Base-by-base conservation (phyloP, 2,888 invertebrate species). In the Lampropteryx suffumata region DNA sequence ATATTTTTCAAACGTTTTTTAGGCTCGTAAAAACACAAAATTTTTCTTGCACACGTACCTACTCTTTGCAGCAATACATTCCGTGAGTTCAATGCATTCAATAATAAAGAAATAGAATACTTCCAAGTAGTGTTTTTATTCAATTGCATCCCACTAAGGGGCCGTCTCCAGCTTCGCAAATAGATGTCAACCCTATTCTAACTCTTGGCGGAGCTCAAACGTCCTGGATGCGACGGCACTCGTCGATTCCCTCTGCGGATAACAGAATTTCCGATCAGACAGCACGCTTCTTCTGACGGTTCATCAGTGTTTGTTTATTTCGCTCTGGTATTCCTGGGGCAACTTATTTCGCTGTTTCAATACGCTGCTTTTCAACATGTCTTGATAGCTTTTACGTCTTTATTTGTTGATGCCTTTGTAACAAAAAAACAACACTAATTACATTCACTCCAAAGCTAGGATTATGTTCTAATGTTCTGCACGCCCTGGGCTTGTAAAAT, bases 221-320 rank as follows among this genome's bases (percentile, higher is more conserved):
- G 71, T 61, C 61, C 64, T 60, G 65, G 74, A 70, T 73, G 68
- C 67, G 61, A 62, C 46, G 55, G 73, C 71, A 76, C 82, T 85
- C 73, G 73, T 68, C 72, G 65, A 88, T 87, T 88, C 87, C 75
- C 80, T 89, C 72, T 84, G 80, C 77, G 77, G 71, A 76, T 81
- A 85, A 88, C 83, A 64, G 87, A 88, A 88, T 88, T 81, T 72
- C 69, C 79, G 79, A 88, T 87, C 84, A 80, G 75, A 66, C 67
- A 59, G 68, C 63, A 64, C 62, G 67, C 65, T 77, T 73, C 79
- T 79, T 78, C 71, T 66, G 56, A 68, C 52, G 67, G 69, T 67
- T 71, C 69, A 71, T 70, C 73, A 71, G 55, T 67, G 63, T 65
- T 68, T 81, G 74, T 75, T 76, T 73, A 74, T 73, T 75, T 70